These are phyloP conservation scores for Habrosyne pyritoides DNA, from an alignment of 2,888 invertebrate species.

Conservation along the genomic window DNA sequence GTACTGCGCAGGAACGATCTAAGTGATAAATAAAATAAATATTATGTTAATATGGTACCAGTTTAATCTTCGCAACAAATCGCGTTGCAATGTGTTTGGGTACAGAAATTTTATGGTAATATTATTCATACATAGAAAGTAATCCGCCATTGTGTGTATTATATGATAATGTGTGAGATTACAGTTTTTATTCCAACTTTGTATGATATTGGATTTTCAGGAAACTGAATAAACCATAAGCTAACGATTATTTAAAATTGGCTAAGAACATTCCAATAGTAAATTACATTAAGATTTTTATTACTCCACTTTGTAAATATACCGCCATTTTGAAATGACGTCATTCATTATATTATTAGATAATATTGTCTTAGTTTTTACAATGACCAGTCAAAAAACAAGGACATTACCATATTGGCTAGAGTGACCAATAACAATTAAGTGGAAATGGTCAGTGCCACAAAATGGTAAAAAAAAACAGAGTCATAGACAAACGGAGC, in stretches of 20 bases:
- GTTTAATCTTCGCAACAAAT: slow-evolving; percentile 75
- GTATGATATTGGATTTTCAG: slow-evolving; percentile 1
- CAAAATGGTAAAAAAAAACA: slow-evolving; percentile 52
- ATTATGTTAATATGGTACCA: slow-evolving; percentile 49
- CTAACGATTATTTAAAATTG: too few species aligned
- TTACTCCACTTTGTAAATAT: too few species aligned
- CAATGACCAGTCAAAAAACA: neutral
- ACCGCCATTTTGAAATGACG: too few species aligned
- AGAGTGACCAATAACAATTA: slow-evolving; percentile 28
- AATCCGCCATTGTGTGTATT: slow-evolving; percentile 45
- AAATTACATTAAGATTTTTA: too few species aligned
- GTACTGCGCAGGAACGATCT: neutral
- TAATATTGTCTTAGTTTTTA: neutral
- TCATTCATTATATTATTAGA: too few species aligned
- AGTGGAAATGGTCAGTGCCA: slow-evolving; percentile 29
- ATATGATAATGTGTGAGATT: slow-evolving; percentile 57
- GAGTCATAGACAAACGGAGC: slow-evolving; percentile 53
- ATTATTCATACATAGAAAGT: slow-evolving; percentile 62
- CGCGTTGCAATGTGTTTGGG: slow-evolving; percentile 56
- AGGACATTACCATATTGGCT: neutral
- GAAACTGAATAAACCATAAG: neutral
- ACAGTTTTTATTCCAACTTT: slow-evolving; percentile 24
- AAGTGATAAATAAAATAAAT: slow-evolving; percentile 41
- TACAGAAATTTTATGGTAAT: slow-evolving; percentile 69
- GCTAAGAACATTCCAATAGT: too few species aligned